Evolutionary conservation across 2,797 vertebrate genomes (phyloP).

Genomic region (Halcyon chelicuti): DNA sequence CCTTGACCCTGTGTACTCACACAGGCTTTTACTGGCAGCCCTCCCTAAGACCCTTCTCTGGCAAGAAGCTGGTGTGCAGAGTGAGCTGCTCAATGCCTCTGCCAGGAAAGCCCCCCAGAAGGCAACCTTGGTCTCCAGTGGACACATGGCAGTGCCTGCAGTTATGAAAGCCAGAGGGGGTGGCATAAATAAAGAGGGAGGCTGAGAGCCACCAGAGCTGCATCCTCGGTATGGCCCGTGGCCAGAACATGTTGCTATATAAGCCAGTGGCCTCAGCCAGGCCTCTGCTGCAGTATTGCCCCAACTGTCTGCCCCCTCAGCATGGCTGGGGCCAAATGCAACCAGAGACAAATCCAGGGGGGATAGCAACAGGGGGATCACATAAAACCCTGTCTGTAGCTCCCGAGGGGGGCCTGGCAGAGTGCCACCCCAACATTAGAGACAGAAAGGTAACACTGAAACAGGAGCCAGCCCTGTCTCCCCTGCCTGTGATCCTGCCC

Average conservation of each 20-base stretch:
- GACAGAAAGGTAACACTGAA: too few species aligned
- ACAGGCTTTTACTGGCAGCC: accelerated
- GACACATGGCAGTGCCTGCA: accelerated
- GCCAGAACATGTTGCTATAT: neutral
- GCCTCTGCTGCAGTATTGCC: neutral
- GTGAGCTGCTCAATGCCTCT: neutral
- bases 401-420: neutral
- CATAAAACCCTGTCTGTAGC: neutral
- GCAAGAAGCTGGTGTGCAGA: neutral
- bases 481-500: neutral
- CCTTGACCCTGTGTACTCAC: neutral
- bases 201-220: neutral
- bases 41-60: neutral
- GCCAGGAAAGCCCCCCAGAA: neutral
- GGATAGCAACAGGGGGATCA: neutral
- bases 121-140: accelerated
- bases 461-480: neutral
- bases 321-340: neutral
- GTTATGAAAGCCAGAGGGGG: neutral
- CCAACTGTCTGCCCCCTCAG: neutral
- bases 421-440: neutral
- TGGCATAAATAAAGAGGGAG: neutral
- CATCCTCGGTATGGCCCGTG: neutral
- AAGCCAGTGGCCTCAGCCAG: accelerated
- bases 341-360: accelerated